phyloP scores from a whole-genome alignment of 2,888 invertebrate genomes.

The Apoda limacodes region DNA sequence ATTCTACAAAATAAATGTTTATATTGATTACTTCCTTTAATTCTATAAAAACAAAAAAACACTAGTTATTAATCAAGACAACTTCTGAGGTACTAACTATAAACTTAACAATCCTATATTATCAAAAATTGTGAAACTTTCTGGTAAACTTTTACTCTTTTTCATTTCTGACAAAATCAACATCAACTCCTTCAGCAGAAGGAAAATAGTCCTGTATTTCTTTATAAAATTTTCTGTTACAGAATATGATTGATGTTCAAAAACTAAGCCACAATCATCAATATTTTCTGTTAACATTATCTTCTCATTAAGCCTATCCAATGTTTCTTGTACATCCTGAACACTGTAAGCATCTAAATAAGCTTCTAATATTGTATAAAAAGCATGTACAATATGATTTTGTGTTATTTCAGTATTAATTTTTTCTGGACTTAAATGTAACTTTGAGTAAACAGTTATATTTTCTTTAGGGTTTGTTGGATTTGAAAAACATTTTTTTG shows the following conservation, averaged over 20 bases:
- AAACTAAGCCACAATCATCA: too few relatives aligned
- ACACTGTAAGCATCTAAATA: slow-evolving; percentile 46
- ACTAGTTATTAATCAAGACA: too few relatives aligned
- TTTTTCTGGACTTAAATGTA: slow-evolving; percentile 16
- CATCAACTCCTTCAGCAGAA: slow-evolving; percentile 33
- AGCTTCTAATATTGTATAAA: slow-evolving; percentile 45
- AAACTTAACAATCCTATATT: slow-evolving; percentile 28
- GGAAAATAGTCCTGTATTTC: slow-evolving; percentile 38
- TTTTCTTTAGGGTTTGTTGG: slow-evolving; percentile 3
- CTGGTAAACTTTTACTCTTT: slow-evolving; percentile 25
- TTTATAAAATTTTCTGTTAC: slow-evolving; percentile 42
- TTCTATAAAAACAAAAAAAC: too few relatives aligned
- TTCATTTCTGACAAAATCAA: slow-evolving; percentile 27
- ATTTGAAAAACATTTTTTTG: slow-evolving; percentile 24
- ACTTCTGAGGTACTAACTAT: too few relatives aligned
- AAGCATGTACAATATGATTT: slow-evolving; percentile 31
- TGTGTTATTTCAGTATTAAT: slow-evolving; percentile 18
- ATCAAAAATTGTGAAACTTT: slow-evolving; percentile 34
- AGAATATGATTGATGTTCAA: too few relatives aligned
- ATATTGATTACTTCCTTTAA: too few relatives aligned
- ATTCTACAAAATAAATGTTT: too few relatives aligned
- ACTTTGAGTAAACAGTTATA: slow-evolving; percentile 23
- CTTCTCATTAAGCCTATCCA: slow-evolving; percentile 35
- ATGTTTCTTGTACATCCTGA: slow-evolving; percentile 35
- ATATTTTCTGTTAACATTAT: too few relatives aligned